phyloP scores from a whole-genome alignment of 92 coral and sea anemone species.

The Blastomussa wellsi region DNA sequence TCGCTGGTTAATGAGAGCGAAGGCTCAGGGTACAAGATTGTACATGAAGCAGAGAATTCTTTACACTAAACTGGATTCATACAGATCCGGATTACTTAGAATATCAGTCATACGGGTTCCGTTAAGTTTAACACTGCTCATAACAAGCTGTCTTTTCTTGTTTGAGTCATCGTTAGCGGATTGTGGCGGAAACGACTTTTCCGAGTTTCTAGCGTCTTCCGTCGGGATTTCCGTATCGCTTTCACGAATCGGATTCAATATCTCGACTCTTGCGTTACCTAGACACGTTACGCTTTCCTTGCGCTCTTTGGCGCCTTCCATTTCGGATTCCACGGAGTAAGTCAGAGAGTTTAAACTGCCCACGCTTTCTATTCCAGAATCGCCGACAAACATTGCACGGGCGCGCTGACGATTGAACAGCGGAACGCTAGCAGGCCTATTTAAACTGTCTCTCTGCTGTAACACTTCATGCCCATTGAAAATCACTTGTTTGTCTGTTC shows the following conservation, averaged over 20 bases:
- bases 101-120: constrained; percentile 60
- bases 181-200: neutral
- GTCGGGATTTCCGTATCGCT: constrained; percentile 57
- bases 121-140: constrained; percentile 27
- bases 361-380: constrained; percentile 89
- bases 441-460: constrained; percentile 46
- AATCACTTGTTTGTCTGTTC: constrained; percentile 58
- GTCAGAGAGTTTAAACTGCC: constrained; percentile 77
- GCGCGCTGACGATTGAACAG: constrained; percentile 68
- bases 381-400: constrained; percentile 82
- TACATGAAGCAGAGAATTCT: neutral
- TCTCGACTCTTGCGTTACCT: constrained; percentile 50
- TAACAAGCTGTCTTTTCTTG: constrained; percentile 27
- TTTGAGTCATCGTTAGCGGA: constrained; percentile 7
- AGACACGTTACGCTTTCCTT: constrained; percentile 53
- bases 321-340: constrained; percentile 75
- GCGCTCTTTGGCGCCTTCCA: constrained; percentile 65
- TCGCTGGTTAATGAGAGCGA: neutral
- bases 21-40: neutral
- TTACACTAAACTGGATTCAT: constrained; percentile 76
- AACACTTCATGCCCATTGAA: constrained; percentile 61
- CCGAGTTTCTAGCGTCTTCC: constrained; percentile 27
- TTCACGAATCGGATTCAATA: constrained; percentile 77
- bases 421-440: constrained; percentile 25
- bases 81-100: constrained; percentile 61